Percentiles rank a stretch among this genome's conserved stretches.
phyloP scores from a whole-genome alignment of 1,140 invertebrate species.

The Drosophila guanche region DNA sequence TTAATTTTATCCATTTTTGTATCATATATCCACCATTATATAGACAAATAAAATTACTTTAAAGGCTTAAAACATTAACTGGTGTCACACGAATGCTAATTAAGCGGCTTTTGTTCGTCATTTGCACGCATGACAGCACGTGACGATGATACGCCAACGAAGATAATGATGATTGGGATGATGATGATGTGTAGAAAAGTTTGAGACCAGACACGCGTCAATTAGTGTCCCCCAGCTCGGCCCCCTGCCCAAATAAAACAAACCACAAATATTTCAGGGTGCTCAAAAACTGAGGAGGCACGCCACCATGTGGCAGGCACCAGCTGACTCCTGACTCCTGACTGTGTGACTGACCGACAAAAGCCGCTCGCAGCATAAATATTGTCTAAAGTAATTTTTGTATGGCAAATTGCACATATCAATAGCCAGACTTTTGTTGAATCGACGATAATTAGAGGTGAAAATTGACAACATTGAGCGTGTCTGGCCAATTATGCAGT shows the following conservation, averaged over 20 bases:
- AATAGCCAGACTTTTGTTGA: conserved; percentile 35
- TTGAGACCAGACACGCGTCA: conserved; percentile 67
- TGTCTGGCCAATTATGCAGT: conserved; percentile 73
- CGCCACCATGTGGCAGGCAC: conserved; percentile 7
- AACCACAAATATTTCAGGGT: not conserved
- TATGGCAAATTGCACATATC: conserved; percentile 56
- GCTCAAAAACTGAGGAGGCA: not conserved
- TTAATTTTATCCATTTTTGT: not conserved
- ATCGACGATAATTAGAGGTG: conserved; percentile 70
- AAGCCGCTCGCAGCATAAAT: conserved; percentile 51
- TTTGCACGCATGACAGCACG: conserved; percentile 58
- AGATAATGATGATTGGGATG: conserved; percentile 12
- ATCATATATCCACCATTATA: conserved; percentile 2
- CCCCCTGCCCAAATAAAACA: not conserved
- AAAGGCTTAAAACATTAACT: conserved; percentile 33
- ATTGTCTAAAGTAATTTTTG: conserved; percentile 59
- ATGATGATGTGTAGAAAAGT: conserved; percentile 41
- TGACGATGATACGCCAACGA: conserved; percentile 35
- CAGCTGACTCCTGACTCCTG: conserved; percentile 1
- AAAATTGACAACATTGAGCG: conserved; percentile 76
- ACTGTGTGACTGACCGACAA: conserved; percentile 21
- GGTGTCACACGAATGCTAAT: conserved; percentile 71
- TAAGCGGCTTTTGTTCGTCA: conserved; percentile 70
- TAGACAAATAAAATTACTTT: conserved; percentile 14
- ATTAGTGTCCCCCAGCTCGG: conserved; percentile 42